These are phyloP conservation scores for Sycophila texana DNA, from an alignment of 2,888 invertebrate genomes.

Conservation along the genomic window DNA sequence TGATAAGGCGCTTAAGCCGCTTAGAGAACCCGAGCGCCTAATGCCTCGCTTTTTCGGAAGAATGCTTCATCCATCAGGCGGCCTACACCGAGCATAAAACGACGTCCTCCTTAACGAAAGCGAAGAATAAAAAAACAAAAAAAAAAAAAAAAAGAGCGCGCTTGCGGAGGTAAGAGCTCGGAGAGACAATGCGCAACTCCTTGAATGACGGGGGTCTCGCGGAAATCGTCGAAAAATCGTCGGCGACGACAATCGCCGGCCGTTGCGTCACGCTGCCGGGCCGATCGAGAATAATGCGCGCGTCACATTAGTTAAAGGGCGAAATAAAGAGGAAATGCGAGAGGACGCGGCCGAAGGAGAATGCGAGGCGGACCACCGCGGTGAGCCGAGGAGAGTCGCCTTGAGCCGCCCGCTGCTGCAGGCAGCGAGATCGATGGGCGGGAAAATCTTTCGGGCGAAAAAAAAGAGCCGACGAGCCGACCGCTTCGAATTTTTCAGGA, in stretches of 20 bases:
- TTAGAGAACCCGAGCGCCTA: constrained; percentile 4
- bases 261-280: not conserved
- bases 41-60: not conserved
- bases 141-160: not conserved
- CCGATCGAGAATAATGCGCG: not conserved
- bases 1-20: constrained; percentile 23
- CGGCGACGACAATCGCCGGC: not conserved
- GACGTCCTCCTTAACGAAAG: not conserved
- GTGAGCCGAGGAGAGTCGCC: not conserved
- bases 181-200: not conserved
- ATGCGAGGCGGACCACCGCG: constrained; percentile 1
- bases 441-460: constrained; percentile 37
- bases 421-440: constrained; percentile 43
- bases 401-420: not conserved
- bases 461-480: constrained; percentile 47
- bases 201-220: not conserved
- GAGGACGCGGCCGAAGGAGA: not conserved
- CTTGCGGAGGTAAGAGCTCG: not conserved
- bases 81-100: too few relatives aligned
- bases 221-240: not conserved
- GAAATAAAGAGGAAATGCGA: constrained; percentile 9
- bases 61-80: constrained; percentile 6
- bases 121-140: not conserved
- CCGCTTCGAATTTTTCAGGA: constrained; percentile 54
- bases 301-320: constrained; percentile 28